These are phyloP conservation scores for Chiropotes sagulatus DNA, from an alignment of 2,797 vertebrate genomes.

Conservation along the genomic window DNA sequence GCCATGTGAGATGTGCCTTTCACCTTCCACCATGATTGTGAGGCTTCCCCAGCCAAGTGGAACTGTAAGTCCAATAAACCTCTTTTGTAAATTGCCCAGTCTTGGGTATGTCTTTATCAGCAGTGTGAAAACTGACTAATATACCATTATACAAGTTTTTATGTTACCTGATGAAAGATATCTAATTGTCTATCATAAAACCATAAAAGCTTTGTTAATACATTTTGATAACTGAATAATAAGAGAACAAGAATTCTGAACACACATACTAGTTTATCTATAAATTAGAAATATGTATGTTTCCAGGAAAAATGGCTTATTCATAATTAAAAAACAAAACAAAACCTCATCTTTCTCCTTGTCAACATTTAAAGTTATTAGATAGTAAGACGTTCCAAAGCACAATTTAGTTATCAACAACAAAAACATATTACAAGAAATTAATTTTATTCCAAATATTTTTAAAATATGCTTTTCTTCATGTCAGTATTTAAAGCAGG, in stretches of 20 bases:
- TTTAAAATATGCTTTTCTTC: background rate
- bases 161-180: background rate
- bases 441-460: conserved; percentile 44
- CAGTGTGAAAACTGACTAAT: background rate
- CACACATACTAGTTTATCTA: background rate
- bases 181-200: background rate
- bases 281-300: conserved; percentile 14
- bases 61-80: background rate
- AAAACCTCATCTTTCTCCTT: background rate
- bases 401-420: conserved; percentile 30
- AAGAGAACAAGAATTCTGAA: background rate
- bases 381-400: conserved; percentile 32
- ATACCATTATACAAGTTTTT: background rate
- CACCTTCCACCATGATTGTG: background rate
- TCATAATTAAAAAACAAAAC: background rate
- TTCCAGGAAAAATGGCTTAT: background rate
- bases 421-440: conserved; percentile 26
- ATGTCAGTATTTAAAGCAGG: conserved; percentile 28
- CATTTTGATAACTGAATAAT: background rate
- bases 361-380: conserved; percentile 58
- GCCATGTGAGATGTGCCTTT: background rate
- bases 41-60: background rate
- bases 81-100: background rate
- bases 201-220: background rate
- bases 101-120: background rate